Evolutionary conservation across 2,113 vertebrate genomes (phyloP).

Genomic region (Anthoscopus minutus): DNA sequence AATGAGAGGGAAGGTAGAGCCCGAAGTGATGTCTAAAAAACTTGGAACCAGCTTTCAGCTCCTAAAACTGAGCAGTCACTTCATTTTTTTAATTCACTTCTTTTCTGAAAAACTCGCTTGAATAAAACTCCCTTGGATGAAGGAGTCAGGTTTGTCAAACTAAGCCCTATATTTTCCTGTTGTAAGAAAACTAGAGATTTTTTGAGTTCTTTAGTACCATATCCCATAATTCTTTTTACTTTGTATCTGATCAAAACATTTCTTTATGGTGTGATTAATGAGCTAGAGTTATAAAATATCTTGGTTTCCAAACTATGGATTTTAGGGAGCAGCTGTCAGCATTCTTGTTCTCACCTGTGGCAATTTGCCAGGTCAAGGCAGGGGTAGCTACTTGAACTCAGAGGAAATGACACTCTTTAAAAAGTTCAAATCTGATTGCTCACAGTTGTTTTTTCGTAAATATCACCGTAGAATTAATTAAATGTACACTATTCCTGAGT

Average conservation of each 20-base stretch:
- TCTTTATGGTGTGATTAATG: background rate
- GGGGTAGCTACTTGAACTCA: background rate
- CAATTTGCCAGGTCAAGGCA: background rate
- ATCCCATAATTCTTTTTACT: background rate
- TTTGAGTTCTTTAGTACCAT: background rate
- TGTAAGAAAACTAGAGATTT: background rate
- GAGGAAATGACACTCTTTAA: background rate
- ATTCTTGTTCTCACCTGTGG: background rate
- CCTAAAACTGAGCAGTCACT: background rate
- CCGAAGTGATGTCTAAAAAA: rapidly evolving
- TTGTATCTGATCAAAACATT: background rate
- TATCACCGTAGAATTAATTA: background rate
- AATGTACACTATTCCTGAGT: background rate
- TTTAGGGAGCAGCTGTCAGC: background rate
- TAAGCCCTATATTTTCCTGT: background rate
- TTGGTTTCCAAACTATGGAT: background rate
- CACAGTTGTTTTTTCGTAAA: background rate
- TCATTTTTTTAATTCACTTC: background rate
- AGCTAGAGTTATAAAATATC: background rate
- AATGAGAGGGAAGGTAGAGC: background rate
- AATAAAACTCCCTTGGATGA: background rate
- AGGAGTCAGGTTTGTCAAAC: background rate
- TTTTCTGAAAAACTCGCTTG: background rate
- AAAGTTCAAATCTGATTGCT: background rate
- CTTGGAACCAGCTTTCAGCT: background rate